Evolutionary conservation across 2,797 vertebrate genomes (phyloP).

Genomic region (Myripristis jacobus): DNA sequence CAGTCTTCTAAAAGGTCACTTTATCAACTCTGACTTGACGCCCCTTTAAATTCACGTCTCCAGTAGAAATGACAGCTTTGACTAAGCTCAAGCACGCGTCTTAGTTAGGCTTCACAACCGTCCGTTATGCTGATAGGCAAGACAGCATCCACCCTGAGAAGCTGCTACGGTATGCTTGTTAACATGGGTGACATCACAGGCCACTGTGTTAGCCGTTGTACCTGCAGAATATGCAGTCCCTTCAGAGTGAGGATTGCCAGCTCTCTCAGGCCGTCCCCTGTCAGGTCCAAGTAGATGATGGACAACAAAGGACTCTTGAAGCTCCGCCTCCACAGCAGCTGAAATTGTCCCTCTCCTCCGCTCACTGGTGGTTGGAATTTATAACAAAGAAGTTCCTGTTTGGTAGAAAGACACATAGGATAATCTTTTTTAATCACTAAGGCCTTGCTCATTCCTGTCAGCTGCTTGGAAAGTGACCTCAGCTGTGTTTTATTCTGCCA

Average conservation of each 20-base stretch:
- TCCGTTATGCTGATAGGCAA: neutral
- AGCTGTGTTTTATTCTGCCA: neutral
- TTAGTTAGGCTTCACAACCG: neutral
- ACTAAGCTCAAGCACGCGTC: neutral
- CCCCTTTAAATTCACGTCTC: neutral
- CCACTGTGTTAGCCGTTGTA: constrained; percentile 47
- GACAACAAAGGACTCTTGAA: constrained; percentile 92
- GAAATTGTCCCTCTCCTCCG: constrained; percentile 73
- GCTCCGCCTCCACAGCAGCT: constrained; percentile 87
- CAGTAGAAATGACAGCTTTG: neutral
- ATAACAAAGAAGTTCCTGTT: constrained; percentile 92
- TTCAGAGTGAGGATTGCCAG: constrained; percentile 91
- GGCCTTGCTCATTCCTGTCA: neutral
- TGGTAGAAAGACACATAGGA: constrained; percentile 26
- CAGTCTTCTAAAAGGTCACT: constrained; percentile 24
- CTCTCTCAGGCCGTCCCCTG: constrained; percentile 89
- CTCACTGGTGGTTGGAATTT: constrained; percentile 77
- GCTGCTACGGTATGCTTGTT: neutral
- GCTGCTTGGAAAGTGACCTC: too few species aligned
- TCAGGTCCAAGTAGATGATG: constrained; percentile 89
- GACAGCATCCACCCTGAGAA: neutral
- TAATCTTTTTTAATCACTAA: neutral
- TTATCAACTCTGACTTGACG: too few species aligned
- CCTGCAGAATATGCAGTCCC: constrained; percentile 92
- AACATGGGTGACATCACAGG: neutral